Evolutionary conservation across 2,888 invertebrate species (phyloP).

Genomic region (Seira sanloemensis): DNA sequence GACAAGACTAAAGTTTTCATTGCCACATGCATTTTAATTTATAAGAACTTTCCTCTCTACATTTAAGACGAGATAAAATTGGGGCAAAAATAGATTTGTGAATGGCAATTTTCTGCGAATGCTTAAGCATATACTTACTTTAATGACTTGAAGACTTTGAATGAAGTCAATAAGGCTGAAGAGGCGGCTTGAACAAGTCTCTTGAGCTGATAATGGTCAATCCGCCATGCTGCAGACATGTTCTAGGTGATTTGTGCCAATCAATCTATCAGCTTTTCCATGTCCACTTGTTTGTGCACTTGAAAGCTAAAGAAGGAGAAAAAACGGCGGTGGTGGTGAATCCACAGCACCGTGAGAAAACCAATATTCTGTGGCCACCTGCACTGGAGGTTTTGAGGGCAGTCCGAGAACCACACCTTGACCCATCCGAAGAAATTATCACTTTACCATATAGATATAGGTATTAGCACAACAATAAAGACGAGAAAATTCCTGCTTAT

Average conservation of each 20-base stretch:
- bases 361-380: neutral
- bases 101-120: neutral
- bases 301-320: neutral
- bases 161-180: neutral
- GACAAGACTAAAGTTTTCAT: neutral
- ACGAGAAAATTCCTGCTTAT: too few species aligned
- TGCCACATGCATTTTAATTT: neutral
- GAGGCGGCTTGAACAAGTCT: neutral
- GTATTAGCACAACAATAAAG: too few species aligned
- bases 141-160: neutral
- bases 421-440: neutral
- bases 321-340: neutral
- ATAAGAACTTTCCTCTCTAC: too few species aligned
- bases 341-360: neutral
- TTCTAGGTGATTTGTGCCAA: neutral
- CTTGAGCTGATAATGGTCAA: neutral
- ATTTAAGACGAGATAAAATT: neutral
- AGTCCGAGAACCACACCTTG: neutral
- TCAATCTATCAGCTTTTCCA: neutral
- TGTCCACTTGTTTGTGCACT: neutral
- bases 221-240: neutral
- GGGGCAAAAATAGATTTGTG: neutral
- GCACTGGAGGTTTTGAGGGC: neutral
- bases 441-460: too few species aligned
- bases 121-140: neutral